phyloP scores from a whole-genome alignment of 23 tunicate genomes.

The Styela plicata region DNA sequence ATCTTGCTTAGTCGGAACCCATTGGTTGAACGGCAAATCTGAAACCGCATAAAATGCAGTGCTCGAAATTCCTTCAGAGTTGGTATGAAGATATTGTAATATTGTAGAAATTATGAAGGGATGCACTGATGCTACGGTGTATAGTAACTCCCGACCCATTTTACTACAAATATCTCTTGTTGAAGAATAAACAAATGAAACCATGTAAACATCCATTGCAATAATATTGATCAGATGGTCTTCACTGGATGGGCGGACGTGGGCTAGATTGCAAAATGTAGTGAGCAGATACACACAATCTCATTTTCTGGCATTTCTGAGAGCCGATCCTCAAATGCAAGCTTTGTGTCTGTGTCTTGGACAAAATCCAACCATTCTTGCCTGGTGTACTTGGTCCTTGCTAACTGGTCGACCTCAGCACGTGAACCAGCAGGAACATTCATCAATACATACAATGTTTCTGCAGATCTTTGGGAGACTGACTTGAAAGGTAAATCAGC shows the following conservation, averaged over 20 bases:
- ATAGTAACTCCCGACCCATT: constrained; percentile 82
- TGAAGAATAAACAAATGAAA: constrained; percentile 72
- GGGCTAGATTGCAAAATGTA: constrained; percentile 85
- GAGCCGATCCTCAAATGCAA: constrained; percentile 86
- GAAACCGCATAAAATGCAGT: constrained; percentile 59
- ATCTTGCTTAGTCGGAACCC: constrained; percentile 65
- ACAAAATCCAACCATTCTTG: constrained; percentile 93
- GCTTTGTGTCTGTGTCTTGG: constrained; percentile 91
- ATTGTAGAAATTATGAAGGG: constrained; percentile 67
- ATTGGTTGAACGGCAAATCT: constrained; percentile 60
- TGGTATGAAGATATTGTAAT: constrained; percentile 36
- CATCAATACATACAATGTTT: constrained; percentile 81
- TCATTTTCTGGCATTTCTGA: constrained; percentile 92
- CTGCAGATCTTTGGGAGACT: constrained; percentile 69
- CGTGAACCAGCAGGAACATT: constrained; percentile 87
- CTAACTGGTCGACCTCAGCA: constrained; percentile 77
- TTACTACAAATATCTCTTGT: constrained; percentile 89
- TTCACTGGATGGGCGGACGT: constrained; percentile 60
- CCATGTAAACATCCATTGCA: constrained; percentile 76
- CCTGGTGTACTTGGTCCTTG: constrained; percentile 43
- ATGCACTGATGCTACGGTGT: constrained; percentile 49
- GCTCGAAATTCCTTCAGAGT: constrained; percentile 25
- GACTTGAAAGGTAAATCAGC: constrained; percentile 79
- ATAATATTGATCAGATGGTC: constrained; percentile 68
- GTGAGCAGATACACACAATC: constrained; percentile 84